Base-by-base conservation (phyloP, 2,888 invertebrate genomes). In the Hirtodrosophila confusa region DNA sequence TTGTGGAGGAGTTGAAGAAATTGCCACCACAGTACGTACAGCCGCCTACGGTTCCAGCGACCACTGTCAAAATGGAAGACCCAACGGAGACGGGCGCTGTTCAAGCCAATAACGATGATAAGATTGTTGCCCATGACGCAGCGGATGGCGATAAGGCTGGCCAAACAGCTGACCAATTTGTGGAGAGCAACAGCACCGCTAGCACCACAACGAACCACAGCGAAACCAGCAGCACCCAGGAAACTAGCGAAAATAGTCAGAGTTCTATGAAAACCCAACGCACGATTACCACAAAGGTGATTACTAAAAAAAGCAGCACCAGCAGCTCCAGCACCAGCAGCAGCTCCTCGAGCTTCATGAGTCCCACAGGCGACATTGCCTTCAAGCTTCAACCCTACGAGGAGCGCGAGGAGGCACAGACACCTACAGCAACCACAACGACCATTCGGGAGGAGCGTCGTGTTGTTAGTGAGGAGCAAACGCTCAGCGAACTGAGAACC, bases 1-100 rank as follows among this genome's bases (percentile, higher is more conserved):
- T 90, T 75, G 90, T 88, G 51, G 90, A 91, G 78, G 91, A 91
- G 75, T 78, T 88, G 40, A 84, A 80, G 69, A 90, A 88, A 54
- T 67, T 87, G 17, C 86, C 86, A 8, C 61, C 86, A 8, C 61
- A 56, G 31, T 69, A 71, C 64, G 82, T 80, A 7, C 55, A 74
- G 54, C 83, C 88, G 23, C 75, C 82, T 23, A 90, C 80, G 45
- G 75, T 88, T 27, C 72, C 84, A 61, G 56, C 63, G 8, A 37
- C 24, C 36, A 39, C 23, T 41, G 58, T 47, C 62, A 70, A 75
- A 69, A 73, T 80, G 80, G 80, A 77, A 61, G 57, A 36, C 29
- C 63, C 27, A 45, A 54, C 45, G 45, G 37, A 51, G 57, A 61
- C 12, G 55, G 43, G 33, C 51, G 57, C 40, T 58, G 54, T 41